Conservation (phyloP, 2,888 invertebrate species). For the Sipunculus nudus region DNA sequence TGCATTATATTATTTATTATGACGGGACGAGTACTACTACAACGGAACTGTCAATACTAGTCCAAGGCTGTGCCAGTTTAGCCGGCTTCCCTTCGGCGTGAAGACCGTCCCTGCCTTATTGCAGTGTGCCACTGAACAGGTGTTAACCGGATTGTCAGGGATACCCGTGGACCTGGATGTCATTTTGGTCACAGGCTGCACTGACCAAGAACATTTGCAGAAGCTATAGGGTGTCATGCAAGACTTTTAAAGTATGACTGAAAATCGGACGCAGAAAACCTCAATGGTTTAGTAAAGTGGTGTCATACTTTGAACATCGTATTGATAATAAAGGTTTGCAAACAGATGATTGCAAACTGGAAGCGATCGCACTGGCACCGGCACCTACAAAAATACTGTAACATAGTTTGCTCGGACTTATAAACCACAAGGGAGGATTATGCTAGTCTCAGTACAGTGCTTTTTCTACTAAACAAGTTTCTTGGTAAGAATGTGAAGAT, state of each 20-base stretch:
- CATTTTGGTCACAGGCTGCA: background rate
- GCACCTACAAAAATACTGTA: background rate
- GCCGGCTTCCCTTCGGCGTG: background rate
- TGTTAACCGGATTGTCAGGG: background rate
- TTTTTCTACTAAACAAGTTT: too few relatives aligned
- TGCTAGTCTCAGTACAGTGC: too few relatives aligned
- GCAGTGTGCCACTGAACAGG: background rate
- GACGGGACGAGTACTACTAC: too few relatives aligned
- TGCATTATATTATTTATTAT: too few relatives aligned
- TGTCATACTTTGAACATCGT: background rate
- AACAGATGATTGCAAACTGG: background rate
- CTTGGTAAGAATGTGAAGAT: too few relatives aligned
- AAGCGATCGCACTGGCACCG: background rate
- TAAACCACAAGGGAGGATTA: too few relatives aligned
- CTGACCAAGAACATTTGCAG: background rate
- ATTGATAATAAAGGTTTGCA: background rate
- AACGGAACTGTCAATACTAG: constrained; percentile 1
- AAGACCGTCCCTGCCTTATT: background rate
- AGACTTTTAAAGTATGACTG: background rate
- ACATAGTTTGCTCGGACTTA: background rate
- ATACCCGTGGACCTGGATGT: background rate
- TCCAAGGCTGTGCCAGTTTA: background rate
- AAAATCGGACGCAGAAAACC: background rate
- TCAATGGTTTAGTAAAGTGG: background rate
- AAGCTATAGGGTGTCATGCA: background rate